Conservation (phyloP, 2,797 vertebrate species). For the Sorex maritimensis region DNA sequence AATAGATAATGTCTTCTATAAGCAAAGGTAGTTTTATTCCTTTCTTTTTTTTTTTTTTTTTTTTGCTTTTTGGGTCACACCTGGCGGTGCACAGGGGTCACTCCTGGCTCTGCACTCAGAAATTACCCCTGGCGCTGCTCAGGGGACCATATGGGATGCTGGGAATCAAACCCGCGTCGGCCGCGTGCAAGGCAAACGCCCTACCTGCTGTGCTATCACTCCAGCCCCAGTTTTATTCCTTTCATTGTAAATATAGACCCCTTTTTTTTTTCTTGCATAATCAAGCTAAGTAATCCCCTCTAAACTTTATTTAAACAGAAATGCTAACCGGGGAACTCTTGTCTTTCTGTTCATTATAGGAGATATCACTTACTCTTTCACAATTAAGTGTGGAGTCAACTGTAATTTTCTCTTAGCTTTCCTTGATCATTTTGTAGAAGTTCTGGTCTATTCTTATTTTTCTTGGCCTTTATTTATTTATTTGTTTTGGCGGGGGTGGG, state of each 20-base stretch:
- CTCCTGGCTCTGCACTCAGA: too few species aligned
- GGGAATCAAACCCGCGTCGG: too few species aligned
- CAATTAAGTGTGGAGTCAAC: slow-evolving; percentile 24
- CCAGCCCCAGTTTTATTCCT: too few species aligned
- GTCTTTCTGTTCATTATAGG: slow-evolving; percentile 18
- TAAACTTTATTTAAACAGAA: slow-evolving; percentile 22
- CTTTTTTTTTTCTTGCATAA: slow-evolving; percentile 22
- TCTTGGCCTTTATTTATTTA: too few species aligned
- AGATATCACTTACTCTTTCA: neutral
- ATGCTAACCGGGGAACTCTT: neutral
- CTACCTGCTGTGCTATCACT: too few species aligned
- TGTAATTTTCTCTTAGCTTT: neutral
- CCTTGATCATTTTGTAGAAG: neutral
- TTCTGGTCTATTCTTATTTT: too few species aligned
- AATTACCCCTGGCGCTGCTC: too few species aligned
- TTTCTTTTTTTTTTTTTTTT: neutral
- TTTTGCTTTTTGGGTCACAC: too few species aligned
- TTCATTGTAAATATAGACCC: neutral
- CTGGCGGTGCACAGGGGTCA: too few species aligned
- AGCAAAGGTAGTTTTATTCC: neutral
- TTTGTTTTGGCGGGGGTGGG: too few species aligned
- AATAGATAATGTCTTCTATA: slow-evolving; percentile 3
- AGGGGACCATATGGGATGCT: too few species aligned
- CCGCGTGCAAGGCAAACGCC: too few species aligned
- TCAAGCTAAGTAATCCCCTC: neutral